Base-by-base conservation (phyloP, 2,113 vertebrate genomes). In the Smithornis capensis region DNA sequence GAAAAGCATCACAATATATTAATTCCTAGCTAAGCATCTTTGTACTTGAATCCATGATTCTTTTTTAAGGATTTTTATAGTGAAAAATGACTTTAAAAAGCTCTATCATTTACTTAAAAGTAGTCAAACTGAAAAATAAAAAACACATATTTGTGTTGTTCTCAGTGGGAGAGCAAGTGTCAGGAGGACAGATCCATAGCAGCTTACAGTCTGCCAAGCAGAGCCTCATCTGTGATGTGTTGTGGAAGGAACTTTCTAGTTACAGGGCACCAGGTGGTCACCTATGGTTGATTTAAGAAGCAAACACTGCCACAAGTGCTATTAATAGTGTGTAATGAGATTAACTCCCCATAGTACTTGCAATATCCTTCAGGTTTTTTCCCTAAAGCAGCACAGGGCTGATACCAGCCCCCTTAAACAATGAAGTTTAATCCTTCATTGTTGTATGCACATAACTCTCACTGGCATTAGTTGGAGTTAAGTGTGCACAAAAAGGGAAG, bases 301-400 rank as follows among this genome's bases (percentile, higher is more conserved):
- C 87, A 94, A 88, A 90, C 91, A 73, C 78, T 90, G 62, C 87
- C 89, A 65, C 71, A 94, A 95, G 96, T 91, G 81, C 86, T 92
- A 29, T 96, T 92, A 89, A 70, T 37, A 83, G 55, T 82, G 42
- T 90, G 75, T 95, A 94, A 96, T 95, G 83, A 95, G 96, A 95
- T 97, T 95, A 96, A 78, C n/a, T 95, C 89, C 69, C 60, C 37
- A 37, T 13, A 85, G 91, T 64, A 85, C 71, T 94, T 89, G 57
- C 52, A 89, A 53, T 89, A 92, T 96, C 84, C 63, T 88, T 76
- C 78, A 83, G 44, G 5, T 53, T 84, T 95, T 90, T 83, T 75
- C 60, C 37, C 40, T 67, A 31, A 90, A 86, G 89, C 60, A 73
- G 55, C 59, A 47, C 47, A 88, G 59, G 23, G 47, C 68, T 83